Percentiles rank a stretch among this genome's conserved stretches.
phyloP scores from a whole-genome alignment of 2,888 invertebrate genomes.

The Lutraria lutraria region DNA sequence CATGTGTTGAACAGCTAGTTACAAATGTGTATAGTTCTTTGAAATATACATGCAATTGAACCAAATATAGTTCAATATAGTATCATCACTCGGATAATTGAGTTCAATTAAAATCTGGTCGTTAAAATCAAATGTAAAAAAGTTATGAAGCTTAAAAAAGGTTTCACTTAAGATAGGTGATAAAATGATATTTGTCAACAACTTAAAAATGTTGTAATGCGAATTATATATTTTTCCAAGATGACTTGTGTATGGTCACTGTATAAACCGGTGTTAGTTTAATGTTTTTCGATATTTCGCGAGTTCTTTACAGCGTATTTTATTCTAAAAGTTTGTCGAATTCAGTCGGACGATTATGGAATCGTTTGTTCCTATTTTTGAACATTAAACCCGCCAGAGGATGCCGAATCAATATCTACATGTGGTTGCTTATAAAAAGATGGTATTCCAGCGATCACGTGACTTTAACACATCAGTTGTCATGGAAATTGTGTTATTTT shows the following conservation, averaged over 20 bases:
- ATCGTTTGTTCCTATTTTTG: not conserved
- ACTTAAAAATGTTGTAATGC: too few species aligned
- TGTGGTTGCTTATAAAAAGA: conserved; percentile 42
- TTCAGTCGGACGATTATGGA: not conserved
- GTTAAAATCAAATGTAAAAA: too few species aligned
- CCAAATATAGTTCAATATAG: too few species aligned
- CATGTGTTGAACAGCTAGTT: too few species aligned
- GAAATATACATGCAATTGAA: too few species aligned
- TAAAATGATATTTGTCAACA: too few species aligned
- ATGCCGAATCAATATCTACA: conserved; percentile 20
- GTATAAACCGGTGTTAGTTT: not conserved
- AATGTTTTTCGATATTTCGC: not conserved
- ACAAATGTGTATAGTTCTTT: too few species aligned
- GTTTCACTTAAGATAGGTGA: too few species aligned
- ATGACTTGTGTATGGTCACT: not conserved
- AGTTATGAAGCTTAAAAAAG: too few species aligned
- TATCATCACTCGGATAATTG: too few species aligned
- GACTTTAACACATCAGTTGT: conserved; percentile 61
- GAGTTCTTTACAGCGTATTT: not conserved
- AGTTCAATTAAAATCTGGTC: too few species aligned
- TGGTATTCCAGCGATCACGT: conserved; percentile 46
- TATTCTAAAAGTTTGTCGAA: not conserved
- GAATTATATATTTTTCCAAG: too few species aligned
- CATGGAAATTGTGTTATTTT: conserved; percentile 65
- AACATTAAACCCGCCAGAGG: not conserved